Evolutionary conservation across 1,140 invertebrate species (phyloP).

Genomic region (Onthophagus taurus): DNA sequence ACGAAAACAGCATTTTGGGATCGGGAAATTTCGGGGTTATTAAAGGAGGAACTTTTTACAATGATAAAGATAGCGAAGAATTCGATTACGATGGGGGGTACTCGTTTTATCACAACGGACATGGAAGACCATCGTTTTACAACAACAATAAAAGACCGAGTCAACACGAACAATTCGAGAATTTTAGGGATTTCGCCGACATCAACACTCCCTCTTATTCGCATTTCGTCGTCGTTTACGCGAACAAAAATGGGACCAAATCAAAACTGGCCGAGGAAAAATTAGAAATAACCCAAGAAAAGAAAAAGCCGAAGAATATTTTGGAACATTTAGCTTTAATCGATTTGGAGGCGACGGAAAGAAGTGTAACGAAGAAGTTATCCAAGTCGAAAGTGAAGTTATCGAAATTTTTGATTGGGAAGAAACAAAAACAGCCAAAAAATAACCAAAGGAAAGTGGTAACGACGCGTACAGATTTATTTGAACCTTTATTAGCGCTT

Average conservation of each 20-base stretch:
- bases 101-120: constrained; percentile 57
- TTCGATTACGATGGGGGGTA: constrained; percentile 54
- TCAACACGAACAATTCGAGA: constrained; percentile 69
- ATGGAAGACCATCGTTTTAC: constrained; percentile 45
- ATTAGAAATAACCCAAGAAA: constrained; percentile 29
- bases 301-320: constrained; percentile 64
- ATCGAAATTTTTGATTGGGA: constrained; percentile 51
- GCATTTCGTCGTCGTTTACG: constrained; percentile 71
- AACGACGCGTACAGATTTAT: too few species aligned
- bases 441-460: constrained; percentile 22
- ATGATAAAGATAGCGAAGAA: constrained; percentile 45
- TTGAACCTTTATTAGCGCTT: constrained; percentile 57
- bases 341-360: constrained; percentile 42
- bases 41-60: constrained; percentile 76
- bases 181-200: constrained; percentile 81
- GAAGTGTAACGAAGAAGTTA: constrained; percentile 41
- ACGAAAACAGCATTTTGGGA: constrained; percentile 47
- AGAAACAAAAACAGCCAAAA: constrained; percentile 45
- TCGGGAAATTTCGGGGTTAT: constrained; percentile 85
- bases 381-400: constrained; percentile 56
- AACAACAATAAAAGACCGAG: constrained; percentile 50
- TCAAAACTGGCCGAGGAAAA: too few species aligned
- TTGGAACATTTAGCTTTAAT: constrained; percentile 66
- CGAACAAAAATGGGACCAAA: constrained; percentile 53
- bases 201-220: constrained; percentile 76